Base-by-base conservation (phyloP, 23 tunicate genomes). In the Ciona savignyi region DNA sequence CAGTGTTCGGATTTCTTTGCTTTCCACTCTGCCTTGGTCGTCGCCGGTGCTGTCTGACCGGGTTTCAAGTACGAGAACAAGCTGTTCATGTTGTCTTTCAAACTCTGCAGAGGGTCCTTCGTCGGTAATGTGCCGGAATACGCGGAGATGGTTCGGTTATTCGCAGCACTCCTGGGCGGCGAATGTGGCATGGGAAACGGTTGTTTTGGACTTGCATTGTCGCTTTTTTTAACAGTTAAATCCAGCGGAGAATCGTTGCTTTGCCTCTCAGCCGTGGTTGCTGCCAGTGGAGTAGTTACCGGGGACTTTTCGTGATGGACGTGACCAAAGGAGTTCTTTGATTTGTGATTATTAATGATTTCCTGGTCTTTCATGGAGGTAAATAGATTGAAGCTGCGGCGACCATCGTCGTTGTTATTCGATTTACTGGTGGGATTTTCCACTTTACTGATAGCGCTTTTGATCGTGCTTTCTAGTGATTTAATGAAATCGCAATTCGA, bases 361-460 rank as follows among this genome's bases (percentile, higher is more conserved):
- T 42, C 56, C 56, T 42, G 56, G 9, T 42, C 56, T 15, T 42
- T 42, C 56, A 42, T 42, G 15, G 56, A 9, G 15, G 56, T 6
- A 15, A 42, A 42, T 6, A 15, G 56, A 15, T 42, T 42, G 15
- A 42, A 42, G 11, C 11, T 6, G 9, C 56, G 56, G 15, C 56
- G 56, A 6, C 11, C 15, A 15, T 9, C 9, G 56, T 42, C 56
- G 11, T 6, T 6, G 9, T 49, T n/a, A 6, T 28, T 3, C 1
- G 11, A 3, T 4, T 2, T 32, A 2, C 70, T 31, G 23, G 65
- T 63, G 1, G 74, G 68, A 0, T 78, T 42, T 74, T 91, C 83
- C 28, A 91, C 91, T 42, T 84, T 84, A 48, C 97, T 91, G 35
- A 91, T 81, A 33, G 97, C 97, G 72, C 83, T 85, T 56, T 85